Evolutionary conservation across 2,888 invertebrate species (phyloP).

Genomic region (Strigamia transsilvanica): DNA sequence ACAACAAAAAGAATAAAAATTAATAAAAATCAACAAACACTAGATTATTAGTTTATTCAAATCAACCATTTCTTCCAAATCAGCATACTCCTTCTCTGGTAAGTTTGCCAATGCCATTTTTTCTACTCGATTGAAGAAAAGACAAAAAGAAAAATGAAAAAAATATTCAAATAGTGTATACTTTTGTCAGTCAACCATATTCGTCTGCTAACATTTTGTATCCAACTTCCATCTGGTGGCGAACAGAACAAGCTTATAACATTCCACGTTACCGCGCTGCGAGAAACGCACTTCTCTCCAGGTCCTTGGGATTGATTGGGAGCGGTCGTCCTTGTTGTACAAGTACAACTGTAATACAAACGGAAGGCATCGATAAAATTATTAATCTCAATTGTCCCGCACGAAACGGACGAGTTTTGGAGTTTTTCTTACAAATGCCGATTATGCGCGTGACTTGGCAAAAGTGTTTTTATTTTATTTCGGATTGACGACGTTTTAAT

Average conservation of each 20-base stretch:
- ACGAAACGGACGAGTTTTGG: background rate
- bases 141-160: background rate
- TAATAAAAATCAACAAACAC: background rate
- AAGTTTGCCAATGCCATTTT: background rate
- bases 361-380: background rate
- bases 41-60: background rate
- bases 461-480: background rate
- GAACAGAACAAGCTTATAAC: background rate
- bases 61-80: constrained; percentile 1
- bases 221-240: background rate
- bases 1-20: background rate
- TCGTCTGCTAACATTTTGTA: background rate
- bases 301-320: background rate
- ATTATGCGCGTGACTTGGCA: background rate
- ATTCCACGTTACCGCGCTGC: background rate
- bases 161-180: background rate
- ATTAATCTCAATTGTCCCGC: background rate
- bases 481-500: background rate
- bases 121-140: background rate
- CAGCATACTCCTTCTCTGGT: background rate
- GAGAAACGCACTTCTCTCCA: background rate
- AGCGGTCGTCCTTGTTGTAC: background rate
- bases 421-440: background rate
- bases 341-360: background rate
- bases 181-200: background rate